Evolutionary conservation across 2,797 vertebrate species (phyloP).

Genomic region (Labeo calbasu): DNA sequence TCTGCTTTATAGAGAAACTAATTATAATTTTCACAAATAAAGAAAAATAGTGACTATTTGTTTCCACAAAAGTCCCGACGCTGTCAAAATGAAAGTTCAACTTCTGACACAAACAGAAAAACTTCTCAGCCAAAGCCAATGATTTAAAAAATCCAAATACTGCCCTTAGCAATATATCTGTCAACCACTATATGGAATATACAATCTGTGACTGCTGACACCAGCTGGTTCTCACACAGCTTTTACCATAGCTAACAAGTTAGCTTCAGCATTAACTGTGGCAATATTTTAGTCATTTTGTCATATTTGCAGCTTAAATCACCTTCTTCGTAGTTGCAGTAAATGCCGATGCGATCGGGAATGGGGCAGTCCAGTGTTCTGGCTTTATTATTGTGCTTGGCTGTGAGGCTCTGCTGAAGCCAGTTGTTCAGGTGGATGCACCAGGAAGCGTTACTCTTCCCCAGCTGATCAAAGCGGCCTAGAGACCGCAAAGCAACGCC

Average conservation of each 20-base stretch:
- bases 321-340: constrained; percentile 95
- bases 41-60: background rate
- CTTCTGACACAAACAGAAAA: background rate
- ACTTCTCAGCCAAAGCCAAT: background rate
- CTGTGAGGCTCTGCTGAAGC: constrained; percentile 96
- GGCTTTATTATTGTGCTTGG: constrained; percentile 97
- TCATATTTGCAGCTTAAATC: constrained; percentile 30
- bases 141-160: background rate
- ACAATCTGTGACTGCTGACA: background rate
- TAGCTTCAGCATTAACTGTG: background rate
- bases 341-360: constrained; percentile 88
- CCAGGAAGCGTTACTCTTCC: constrained; percentile 91
- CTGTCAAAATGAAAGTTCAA: background rate
- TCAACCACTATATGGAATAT: background rate
- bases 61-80: background rate
- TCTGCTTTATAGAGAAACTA: too few relatives aligned
- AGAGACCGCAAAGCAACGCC: constrained; percentile 89
- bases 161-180: background rate
- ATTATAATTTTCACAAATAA: too few relatives aligned
- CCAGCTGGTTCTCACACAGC: background rate
- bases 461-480: constrained; percentile 92
- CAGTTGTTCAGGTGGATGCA: constrained; percentile 97
- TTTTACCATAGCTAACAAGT: background rate
- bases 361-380: constrained; percentile 87
- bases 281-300: background rate